phyloP scores from a whole-genome alignment of 2,797 vertebrate genomes.

The Microcaecilia unicolor region DNA sequence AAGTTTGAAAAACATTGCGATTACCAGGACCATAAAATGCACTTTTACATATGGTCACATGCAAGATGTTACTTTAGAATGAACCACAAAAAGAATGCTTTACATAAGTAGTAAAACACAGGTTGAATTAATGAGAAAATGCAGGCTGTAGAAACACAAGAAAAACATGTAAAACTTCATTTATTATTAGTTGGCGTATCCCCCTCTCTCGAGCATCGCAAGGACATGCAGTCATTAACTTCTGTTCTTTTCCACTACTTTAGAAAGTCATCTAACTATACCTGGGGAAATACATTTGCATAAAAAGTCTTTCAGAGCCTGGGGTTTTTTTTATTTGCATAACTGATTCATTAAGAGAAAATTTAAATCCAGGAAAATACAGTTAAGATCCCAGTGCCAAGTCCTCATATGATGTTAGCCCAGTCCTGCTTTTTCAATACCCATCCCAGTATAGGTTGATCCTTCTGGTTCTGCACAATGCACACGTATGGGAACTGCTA shows the following conservation, averaged over 20 bases:
- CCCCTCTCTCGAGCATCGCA: constrained; percentile 21
- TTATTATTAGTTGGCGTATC: constrained; percentile 31
- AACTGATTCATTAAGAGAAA: constrained; percentile 1
- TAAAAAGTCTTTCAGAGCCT: constrained; percentile 8
- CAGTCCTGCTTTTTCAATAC: too few relatives aligned
- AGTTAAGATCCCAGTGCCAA: too few relatives aligned
- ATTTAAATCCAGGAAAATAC: constrained; percentile 13
- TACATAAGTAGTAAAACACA: constrained; percentile 39
- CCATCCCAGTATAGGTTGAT: too few relatives aligned
- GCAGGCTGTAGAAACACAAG: constrained; percentile 36
- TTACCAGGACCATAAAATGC: constrained; percentile 56
- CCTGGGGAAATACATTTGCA: constrained; percentile 18
- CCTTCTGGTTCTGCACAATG: too few relatives aligned
- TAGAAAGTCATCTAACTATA: constrained; percentile 13
- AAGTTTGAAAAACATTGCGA: constrained; percentile 47
- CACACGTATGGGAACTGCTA: too few relatives aligned
- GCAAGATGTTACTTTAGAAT: constrained; percentile 44
- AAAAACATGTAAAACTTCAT: constrained; percentile 41
- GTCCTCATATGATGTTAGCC: too few relatives aligned
- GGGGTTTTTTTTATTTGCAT: constrained; percentile 6
- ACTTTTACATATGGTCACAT: constrained; percentile 62
- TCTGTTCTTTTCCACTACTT: constrained; percentile 22
- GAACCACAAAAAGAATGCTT: constrained; percentile 49
- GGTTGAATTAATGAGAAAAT: constrained; percentile 43
- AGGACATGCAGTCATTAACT: constrained; percentile 17